phyloP scores from a whole-genome alignment of 2,888 invertebrate genomes.

The Sesamia inferens region DNA sequence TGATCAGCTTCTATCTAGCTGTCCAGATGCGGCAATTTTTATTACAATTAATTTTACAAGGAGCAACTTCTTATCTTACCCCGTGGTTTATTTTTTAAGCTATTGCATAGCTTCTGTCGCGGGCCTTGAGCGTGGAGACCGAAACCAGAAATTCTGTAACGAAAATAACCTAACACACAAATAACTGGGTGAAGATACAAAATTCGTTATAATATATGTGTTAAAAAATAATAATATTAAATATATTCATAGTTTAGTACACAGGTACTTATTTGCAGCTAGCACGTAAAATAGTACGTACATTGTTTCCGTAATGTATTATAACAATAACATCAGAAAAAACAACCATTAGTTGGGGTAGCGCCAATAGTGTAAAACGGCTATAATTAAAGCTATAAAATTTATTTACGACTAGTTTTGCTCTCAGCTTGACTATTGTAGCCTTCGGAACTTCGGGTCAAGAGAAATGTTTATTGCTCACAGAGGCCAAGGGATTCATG shows the following conservation, averaged over 20 bases:
- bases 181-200: too few relatives aligned
- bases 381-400: slow-evolving; percentile 56
- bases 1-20: background rate
- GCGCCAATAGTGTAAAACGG: slow-evolving; percentile 33
- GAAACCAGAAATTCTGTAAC: too few relatives aligned
- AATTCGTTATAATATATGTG: background rate
- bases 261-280: background rate
- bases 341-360: slow-evolving; percentile 9
- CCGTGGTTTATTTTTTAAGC: too few relatives aligned
- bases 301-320: background rate
- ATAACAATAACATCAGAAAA: slow-evolving; percentile 15
- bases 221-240: too few relatives aligned
- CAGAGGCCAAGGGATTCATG: slow-evolving; percentile 8
- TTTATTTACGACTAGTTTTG: slow-evolving; percentile 55
- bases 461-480: slow-evolving; percentile 37
- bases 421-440: slow-evolving; percentile 27
- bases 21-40: background rate
- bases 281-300: background rate
- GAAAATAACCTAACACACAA: too few relatives aligned
- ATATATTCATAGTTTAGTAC: background rate
- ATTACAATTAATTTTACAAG: too few relatives aligned
- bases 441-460: slow-evolving; percentile 11
- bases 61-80: too few relatives aligned
- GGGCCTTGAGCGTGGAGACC: too few relatives aligned
- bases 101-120: too few relatives aligned